Conservation (phyloP, 2,888 invertebrate genomes). For the Xestia ashworthii region DNA sequence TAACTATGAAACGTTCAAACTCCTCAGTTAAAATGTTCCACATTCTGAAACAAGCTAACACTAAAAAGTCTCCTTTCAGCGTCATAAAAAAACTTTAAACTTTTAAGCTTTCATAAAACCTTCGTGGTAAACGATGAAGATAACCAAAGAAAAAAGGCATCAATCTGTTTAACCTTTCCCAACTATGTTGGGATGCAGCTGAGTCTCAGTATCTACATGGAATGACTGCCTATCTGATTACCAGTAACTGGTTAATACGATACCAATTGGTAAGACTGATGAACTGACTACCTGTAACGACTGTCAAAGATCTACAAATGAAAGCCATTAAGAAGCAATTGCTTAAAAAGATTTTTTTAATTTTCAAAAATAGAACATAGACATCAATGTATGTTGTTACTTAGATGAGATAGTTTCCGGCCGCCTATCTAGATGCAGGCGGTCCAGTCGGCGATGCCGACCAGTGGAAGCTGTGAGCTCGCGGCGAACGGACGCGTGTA, state of each 20-base stretch:
- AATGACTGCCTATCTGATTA: background rate
- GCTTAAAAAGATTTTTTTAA: too few relatives aligned
- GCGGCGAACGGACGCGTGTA: constrained; percentile 52
- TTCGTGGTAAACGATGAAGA: background rate
- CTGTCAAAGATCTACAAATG: background rate
- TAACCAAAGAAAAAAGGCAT: background rate
- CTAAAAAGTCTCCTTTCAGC: constrained; percentile 31
- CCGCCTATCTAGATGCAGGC: constrained; percentile 44
- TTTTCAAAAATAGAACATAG: background rate
- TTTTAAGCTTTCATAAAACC: constrained; percentile 14
- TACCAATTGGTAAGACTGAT: background rate
- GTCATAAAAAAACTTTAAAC: too few relatives aligned
- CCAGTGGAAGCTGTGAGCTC: constrained; percentile 64
- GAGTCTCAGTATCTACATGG: background rate
- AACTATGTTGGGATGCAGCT: background rate
- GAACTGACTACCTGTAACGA: background rate
- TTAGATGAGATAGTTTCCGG: constrained; percentile 41
- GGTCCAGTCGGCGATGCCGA: constrained; percentile 57
- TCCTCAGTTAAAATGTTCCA: constrained; percentile 62
- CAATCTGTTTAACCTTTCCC: background rate
- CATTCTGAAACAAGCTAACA: constrained; percentile 36
- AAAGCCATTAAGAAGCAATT: background rate
- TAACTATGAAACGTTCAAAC: constrained; percentile 26
- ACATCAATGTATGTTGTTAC: constrained; percentile 14
- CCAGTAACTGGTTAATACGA: background rate